These are phyloP conservation scores for Gobius niger DNA, from an alignment of 2,113 vertebrate genomes.

Conservation along the genomic window DNA sequence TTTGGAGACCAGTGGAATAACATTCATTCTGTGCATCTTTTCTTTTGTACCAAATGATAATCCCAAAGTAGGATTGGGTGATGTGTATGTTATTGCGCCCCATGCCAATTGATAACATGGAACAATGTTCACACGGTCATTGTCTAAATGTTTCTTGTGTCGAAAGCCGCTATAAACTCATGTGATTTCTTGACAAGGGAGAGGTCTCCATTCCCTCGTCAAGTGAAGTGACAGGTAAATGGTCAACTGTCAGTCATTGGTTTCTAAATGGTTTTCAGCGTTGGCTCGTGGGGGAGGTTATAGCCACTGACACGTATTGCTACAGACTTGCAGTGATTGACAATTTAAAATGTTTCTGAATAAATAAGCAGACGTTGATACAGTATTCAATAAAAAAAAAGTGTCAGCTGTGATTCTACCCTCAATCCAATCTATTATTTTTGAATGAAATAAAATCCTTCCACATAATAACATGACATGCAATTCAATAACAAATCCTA, in stretches of 20 bases:
- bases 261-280: background rate
- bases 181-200: background rate
- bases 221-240: background rate
- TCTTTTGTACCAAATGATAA: too few relatives aligned
- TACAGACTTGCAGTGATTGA: background rate
- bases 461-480: too few relatives aligned
- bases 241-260: background rate
- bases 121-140: background rate
- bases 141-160: background rate
- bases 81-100: too few relatives aligned
- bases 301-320: background rate
- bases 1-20: too few relatives aligned
- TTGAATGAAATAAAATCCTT: too few relatives aligned
- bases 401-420: too few relatives aligned
- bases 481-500: too few relatives aligned
- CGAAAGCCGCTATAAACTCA: background rate
- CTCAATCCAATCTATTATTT: too few relatives aligned
- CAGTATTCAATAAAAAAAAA: too few relatives aligned
- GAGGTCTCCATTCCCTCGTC: background rate
- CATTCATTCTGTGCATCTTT: background rate
- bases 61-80: too few relatives aligned
- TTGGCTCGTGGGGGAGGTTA: background rate
- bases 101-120: background rate
- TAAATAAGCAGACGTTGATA: background rate
- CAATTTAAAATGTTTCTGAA: background rate